Base-by-base conservation (phyloP, 2,113 vertebrate species). In the Apteryx owenii region DNA sequence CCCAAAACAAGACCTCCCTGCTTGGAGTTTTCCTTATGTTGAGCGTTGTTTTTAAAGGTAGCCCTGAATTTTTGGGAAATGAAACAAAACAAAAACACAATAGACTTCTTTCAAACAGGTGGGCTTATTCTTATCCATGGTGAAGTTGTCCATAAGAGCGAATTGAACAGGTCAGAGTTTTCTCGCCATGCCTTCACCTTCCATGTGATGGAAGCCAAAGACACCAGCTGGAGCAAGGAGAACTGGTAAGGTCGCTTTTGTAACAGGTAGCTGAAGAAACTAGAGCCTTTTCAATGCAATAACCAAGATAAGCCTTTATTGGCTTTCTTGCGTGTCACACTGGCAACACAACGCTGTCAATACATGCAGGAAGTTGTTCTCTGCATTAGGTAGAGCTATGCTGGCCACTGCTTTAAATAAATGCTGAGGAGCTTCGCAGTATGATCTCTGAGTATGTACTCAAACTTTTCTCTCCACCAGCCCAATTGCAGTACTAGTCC, bases 111-210 rank as follows among this genome's bases (percentile, higher is more conserved):
- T 69, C 81, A 40, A 82, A 50, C 95, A 99, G 99, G 99, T 36
- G 98, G 98, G 3, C 97, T 98, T 3, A 73, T 99, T 51, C 98
- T 99, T 38, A 99, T 99, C 96, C 99, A 99, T 0, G 99, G 99
- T 0, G 98, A 99, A 87, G 99, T 99, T 2, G 99, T 99, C 54
- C 99, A 99, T n/a, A 99, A 98, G 91, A 99, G 99, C 11, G 98
- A 98, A 6, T 94, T 93, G 56, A 99, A 99, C 98, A 95, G 76
- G 23, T 99, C 99, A 0, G 87, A 97, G 12, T 78, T 48, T 10
- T 99, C 99, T 1, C 99, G 99, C 40, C 99, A 99, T 0, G 99
- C 85, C 10, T 99, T 99, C 92, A 98, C 99, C 23, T 99, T 99
- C 98, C 99, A 99, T 7, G 78, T 99, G 70, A 99, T 99, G 99